A percentile compares a stretch with the other conserved stretches of the same genome.
phyloP scores from a whole-genome alignment of 2,113 vertebrate species.

The Pseudois nayaur region DNA sequence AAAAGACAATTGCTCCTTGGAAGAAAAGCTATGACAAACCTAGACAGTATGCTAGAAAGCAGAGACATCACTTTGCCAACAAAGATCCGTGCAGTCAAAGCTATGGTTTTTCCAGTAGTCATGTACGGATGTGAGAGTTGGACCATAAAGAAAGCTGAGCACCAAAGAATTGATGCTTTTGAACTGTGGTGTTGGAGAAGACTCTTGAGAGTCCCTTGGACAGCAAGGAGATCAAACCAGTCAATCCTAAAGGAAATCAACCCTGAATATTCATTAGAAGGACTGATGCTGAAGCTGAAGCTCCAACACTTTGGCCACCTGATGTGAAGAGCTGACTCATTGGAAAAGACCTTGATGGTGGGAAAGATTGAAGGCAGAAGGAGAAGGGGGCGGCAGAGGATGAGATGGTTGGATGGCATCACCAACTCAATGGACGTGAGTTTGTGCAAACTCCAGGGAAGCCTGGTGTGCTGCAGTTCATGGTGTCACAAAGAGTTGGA shows the following conservation, averaged over 20 bases:
- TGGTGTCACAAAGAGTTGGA: background rate
- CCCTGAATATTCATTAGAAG: background rate
- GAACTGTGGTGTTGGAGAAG: background rate
- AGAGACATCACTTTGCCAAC: background rate
- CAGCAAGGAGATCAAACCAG: background rate
- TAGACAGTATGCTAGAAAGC: background rate
- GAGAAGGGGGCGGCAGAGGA: accelerated
- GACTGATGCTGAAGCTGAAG: background rate
- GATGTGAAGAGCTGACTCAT: background rate
- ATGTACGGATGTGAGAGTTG: accelerated
- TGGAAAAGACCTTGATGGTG: background rate
- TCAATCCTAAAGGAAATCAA: background rate
- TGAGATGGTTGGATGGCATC: background rate
- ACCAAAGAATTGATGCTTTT: background rate
- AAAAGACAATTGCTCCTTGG: background rate
- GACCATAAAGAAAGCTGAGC: background rate
- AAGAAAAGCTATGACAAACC: background rate
- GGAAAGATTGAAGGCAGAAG: background rate
- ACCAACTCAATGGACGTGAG: background rate
- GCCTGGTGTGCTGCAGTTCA: background rate
- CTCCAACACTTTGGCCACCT: background rate
- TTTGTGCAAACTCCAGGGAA: background rate
- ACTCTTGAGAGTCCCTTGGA: background rate
- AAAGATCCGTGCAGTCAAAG: background rate
- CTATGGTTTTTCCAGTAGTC: background rate